Conservation (phyloP, 2,888 invertebrate genomes). For the Melanchra persicariae region DNA sequence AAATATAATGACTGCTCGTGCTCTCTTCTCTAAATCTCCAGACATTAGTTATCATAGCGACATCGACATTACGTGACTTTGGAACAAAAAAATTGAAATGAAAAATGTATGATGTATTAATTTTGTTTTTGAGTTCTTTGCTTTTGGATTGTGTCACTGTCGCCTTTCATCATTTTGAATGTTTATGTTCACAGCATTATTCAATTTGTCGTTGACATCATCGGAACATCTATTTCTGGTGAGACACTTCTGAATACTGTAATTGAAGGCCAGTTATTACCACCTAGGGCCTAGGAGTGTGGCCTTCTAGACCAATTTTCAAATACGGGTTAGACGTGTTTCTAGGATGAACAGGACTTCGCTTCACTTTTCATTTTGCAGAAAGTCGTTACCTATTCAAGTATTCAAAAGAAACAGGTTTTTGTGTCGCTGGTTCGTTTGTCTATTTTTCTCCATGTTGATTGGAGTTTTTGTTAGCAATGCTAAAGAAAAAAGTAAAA, state of each 20-base stretch:
- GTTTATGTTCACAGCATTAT: background rate
- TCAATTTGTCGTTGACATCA: conserved; percentile 43
- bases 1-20: no score
- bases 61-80: conserved; percentile 17
- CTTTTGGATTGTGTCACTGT: background rate
- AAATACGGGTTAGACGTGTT: background rate
- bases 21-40: background rate
- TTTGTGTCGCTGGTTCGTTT: conserved; percentile 15
- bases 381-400: conserved; percentile 28
- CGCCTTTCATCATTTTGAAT: conserved; percentile 14
- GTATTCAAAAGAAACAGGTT: conserved; percentile 26
- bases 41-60: conserved; percentile 7
- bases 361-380: conserved; percentile 33
- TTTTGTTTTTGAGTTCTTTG: background rate
- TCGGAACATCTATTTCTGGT: conserved; percentile 10
- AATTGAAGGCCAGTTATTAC: conserved; percentile 8
- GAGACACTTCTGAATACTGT: background rate
- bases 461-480: conserved; percentile 2
- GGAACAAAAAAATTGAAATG: conserved; percentile 11
- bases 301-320: conserved; percentile 12
- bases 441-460: conserved; percentile 4
- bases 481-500: background rate
- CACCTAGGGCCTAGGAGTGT: background rate
- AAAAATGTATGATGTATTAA: conserved; percentile 11
- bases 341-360: background rate